Base-by-base conservation (phyloP, 2,113 vertebrate species). In the Rhombomys opimus region DNA sequence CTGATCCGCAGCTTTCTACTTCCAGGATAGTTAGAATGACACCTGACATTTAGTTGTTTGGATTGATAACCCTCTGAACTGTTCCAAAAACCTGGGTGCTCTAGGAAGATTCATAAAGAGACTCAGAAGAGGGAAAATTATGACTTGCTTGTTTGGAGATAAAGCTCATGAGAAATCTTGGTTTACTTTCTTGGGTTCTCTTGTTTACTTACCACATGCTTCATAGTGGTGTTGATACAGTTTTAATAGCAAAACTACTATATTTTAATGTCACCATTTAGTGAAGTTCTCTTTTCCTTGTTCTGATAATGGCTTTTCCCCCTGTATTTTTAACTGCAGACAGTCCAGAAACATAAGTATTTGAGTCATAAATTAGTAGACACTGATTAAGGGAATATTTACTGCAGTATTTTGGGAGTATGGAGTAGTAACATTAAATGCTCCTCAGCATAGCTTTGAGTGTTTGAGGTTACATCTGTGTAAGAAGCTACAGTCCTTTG, bases 391-490 rank as follows among this genome's bases (percentile, higher is more conserved):
- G 72, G 89, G 82, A 90, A 94, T 72, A 81, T 86, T 61, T 70
- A 38, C 9, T 12, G 9, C 27, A 27, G 9, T 85, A 89, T 89
- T 89, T 52, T 38, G 22, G 67, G 14, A 15, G 80, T 25, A 82
- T 38, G 22, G 32, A 46, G 80, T 22, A 94, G 25, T 89, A 87
- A 10, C 30, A 82, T 93, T 92, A 94, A 95, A 27, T 90, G 77
- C 61, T 89, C n/a, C 59, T 3, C 63, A 27, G 73, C 50, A 65
- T 61, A 75, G 1, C 27, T 68, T 77, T 50, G 46, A 94, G 41
- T 94, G 17, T 30, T 11, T 82, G 15, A 32, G 7, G 80, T 23
- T 82, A 23, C 46, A 11, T 32, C 84, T 57, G 35, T 84, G 52
- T 68, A 86, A 72, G 67, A 61, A 67, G 35, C 35, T 67, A 88